A percentile compares a stretch with the other conserved stretches of the same genome.
Conservation (phyloP, 2,113 vertebrate species). For the Aptenodytes patagonicus region DNA sequence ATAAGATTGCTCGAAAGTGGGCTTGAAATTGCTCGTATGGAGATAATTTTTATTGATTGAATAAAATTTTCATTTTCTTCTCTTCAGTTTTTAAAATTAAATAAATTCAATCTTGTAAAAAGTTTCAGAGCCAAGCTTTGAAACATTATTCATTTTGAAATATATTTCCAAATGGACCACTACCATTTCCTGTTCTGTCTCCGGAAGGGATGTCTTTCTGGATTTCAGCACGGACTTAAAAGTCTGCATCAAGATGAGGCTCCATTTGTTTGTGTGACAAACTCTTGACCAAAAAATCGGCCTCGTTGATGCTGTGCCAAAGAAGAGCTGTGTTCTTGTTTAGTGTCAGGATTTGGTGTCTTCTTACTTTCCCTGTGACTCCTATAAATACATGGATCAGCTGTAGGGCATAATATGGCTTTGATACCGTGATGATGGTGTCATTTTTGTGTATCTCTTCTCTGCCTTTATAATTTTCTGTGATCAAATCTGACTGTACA, state of each 20-base stretch:
- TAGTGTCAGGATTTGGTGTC: neutral
- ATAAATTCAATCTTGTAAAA: neutral
- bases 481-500: neutral
- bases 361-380: neutral
- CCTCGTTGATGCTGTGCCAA: rapidly evolving
- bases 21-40: neutral
- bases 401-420: neutral
- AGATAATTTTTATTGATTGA: neutral
- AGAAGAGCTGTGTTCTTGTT: neutral
- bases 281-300: neutral
- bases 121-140: neutral
- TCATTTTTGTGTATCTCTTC: neutral
- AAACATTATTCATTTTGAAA: neutral
- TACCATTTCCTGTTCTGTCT: neutral
- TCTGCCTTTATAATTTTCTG: neutral
- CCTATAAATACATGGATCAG: neutral
- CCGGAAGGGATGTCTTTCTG: neutral
- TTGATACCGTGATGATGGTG: neutral
- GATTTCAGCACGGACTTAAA: neutral
- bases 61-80: neutral
- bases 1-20: neutral
- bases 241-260: neutral
- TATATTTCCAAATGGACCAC: neutral
- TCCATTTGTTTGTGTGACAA: neutral
- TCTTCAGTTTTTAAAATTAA: neutral